Base-by-base conservation (phyloP, 1,140 invertebrate genomes). In the Brachionus koreanus region DNA sequence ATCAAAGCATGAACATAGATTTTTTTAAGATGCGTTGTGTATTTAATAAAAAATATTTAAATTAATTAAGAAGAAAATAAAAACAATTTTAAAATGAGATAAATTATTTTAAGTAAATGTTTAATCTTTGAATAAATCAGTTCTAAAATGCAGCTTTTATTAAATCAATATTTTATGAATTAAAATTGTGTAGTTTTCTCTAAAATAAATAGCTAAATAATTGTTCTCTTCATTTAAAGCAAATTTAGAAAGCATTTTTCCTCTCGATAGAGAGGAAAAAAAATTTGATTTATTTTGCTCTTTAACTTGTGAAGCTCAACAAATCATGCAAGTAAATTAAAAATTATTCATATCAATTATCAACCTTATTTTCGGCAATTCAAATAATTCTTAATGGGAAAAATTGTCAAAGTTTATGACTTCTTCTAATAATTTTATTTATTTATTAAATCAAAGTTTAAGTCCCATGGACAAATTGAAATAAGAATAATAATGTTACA, bases 121-220 rank as follows among this genome's bases (percentile, higher is more conserved):
- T 65, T 65, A 10, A 33, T 29, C 29, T 65, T 65, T 33, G 23
- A 67, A 67, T 33, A 7, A 29, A 65, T 6, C 10, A 35, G 63
- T 6, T 39, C 7, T 16, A 16, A n/a, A n/a, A 69, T 19, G 12
- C 65, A 39, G 16, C 16, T 39, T 69, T 69, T 35, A 69, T 69
- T 69, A 69, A 69, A 23, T 69, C 65, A 69, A 69, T 69, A 69
- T 69, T 69, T 69, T 39, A 69, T 4, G n/a, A 69, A 19, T 19
- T 9, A 37, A 69, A 69, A 69, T 39, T 37, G 16, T 19, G 16
- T 35, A 19, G 19, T 19, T 33, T 65, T 37, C 6, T 0, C 35
- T 16, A 69, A 69, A 69, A 69, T 69, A 37, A 69, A 69, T 39
- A 69, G 65, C 37, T 16, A 69, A 69, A 69, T 69, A 69, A 69